Base-by-base conservation (phyloP, 2,888 invertebrate genomes). In the Drosophila fungiperda region DNA sequence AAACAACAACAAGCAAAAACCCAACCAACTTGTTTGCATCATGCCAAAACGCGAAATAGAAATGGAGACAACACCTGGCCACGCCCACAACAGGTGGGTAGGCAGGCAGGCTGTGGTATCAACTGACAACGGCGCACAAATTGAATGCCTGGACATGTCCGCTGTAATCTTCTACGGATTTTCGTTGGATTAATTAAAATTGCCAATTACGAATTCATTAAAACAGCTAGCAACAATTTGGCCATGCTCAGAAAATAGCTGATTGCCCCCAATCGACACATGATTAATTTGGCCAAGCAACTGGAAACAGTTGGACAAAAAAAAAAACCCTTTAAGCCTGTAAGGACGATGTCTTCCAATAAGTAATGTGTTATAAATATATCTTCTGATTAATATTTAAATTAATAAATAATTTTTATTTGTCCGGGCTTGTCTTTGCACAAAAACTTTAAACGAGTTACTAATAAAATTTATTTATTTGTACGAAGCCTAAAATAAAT, bases 181-280 rank as follows among this genome's bases (percentile, higher is more conserved):
- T 87, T 68, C 70, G 72, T 71, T 73, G 88, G 87, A 87, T 90
- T 91, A 89, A 87, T 87, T 88, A 89, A 91, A 87, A 91, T 90
- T 86, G 57, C 86, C 90, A 90, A 90, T 90, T 90, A 90, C 79
- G 88, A 84, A 90, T 90, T 88, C 83, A 86, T 90, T 89, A 85
- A 78, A 80, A 81, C 69, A 75, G 77, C 79, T 73, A 73, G 80
- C 83, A 82, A 42, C 83, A 82, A 36, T 67, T 66, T 33, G 3
- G 32, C 32, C 29, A 11, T 42, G 32, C 20, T 15, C 40, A 23
- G 20, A 20, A 32, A 42, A 32, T 42, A 32, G 42, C 57, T 15
- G 20, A 32, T 40, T 40, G 57, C 20, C 57, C 57, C 42, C 20
- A 32, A 20, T 57, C 57, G 57, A 57, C 57, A 57, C 42, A 57